A percentile compares a stretch with the other conserved stretches of the same genome.
Conservation (phyloP, 2,888 invertebrate genomes). For the Campopleginae sp. region DNA sequence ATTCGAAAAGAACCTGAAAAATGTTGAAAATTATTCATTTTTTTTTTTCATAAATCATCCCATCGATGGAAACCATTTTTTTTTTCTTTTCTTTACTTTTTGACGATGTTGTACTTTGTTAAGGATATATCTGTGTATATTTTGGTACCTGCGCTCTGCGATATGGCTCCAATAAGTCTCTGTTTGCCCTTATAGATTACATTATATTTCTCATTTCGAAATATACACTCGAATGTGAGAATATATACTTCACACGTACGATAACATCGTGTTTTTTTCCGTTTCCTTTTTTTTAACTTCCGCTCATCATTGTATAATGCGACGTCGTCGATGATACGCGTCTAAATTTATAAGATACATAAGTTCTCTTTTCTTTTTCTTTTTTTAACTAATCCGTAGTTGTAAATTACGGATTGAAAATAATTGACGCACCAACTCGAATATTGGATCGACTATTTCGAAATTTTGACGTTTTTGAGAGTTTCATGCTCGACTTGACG, state of each 20-base stretch:
- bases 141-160: conserved; percentile 41
- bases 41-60: background rate
- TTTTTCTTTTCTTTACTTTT: background rate
- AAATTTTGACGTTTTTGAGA: background rate
- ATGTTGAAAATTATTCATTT: background rate
- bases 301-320: conserved; percentile 25
- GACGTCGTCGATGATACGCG: background rate
- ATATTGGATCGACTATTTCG: background rate
- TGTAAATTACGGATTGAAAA: background rate
- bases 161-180: conserved; percentile 57
- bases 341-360: background rate
- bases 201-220: conserved; percentile 51
- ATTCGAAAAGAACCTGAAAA: background rate
- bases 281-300: conserved; percentile 42
- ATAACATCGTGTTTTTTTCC: conserved; percentile 24
- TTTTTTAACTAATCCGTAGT: background rate
- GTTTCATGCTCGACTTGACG: background rate
- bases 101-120: background rate
- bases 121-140: conserved; percentile 24
- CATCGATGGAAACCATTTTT: background rate
- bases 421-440: background rate
- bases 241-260: conserved; percentile 14
- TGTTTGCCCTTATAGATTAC: conserved; percentile 63
- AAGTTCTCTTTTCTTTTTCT: background rate
- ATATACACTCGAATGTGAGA: conserved; percentile 14